A percentile compares a stretch with the other conserved stretches of the same genome.
Conservation (phyloP, 2,797 vertebrate species). For the Microcaecilia unicolor region DNA sequence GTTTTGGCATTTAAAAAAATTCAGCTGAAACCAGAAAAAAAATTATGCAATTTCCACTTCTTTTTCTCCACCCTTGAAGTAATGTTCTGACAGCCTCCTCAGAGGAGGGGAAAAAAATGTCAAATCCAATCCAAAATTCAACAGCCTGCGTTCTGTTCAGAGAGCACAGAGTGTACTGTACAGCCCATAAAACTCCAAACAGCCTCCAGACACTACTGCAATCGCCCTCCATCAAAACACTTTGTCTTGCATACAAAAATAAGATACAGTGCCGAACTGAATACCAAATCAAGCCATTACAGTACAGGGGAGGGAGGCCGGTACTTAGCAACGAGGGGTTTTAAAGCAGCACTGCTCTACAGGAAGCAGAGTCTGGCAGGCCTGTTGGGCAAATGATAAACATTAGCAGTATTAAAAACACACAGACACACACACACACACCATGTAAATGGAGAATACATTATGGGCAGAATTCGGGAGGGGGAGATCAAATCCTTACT, state of each 20-base stretch:
- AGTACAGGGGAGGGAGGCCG: conserved; percentile 80
- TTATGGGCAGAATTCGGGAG: conserved; percentile 19
- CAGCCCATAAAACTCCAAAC: conserved; percentile 93
- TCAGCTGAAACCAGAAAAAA: neutral
- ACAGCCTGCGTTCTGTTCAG: conserved; percentile 79
- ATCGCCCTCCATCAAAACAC: conserved; percentile 99
- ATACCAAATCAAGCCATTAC: conserved; percentile 98
- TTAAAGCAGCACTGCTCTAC: conserved; percentile 77
- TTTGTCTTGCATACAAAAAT: conserved; percentile 99
- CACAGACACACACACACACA: too few species aligned
- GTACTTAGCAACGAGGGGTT: conserved; percentile 95
- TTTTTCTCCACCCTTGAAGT: conserved; percentile 25
- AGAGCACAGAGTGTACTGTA: conserved; percentile 90
- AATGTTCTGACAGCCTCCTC: conserved; percentile 40
- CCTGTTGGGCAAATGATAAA: conserved; percentile 76
- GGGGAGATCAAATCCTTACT: too few species aligned
- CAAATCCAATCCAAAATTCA: conserved; percentile 82
- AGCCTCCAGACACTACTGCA: conserved; percentile 96
- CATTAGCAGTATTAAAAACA: conserved; percentile 58
- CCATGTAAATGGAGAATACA: conserved; percentile 34
- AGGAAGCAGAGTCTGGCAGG: conserved; percentile 75
- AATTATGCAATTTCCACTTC: conserved; percentile 27
- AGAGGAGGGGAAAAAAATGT: conserved; percentile 54
- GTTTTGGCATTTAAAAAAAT: neutral
- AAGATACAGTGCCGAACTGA: conserved; percentile 86